Conservation (phyloP, 2,888 invertebrate species). For the Melolontha melolontha region DNA sequence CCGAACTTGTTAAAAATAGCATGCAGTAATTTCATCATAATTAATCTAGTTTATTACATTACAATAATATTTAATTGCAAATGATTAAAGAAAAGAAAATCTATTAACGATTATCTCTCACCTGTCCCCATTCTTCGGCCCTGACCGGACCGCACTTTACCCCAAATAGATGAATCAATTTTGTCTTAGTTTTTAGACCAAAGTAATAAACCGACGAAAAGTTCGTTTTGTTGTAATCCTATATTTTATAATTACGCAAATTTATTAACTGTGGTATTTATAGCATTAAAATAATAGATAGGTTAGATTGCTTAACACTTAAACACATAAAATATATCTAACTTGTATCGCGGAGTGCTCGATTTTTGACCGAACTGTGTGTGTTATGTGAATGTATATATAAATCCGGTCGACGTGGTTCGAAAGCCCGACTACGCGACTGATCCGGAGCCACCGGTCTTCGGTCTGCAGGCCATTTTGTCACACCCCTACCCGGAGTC, state of each 20-base stretch:
- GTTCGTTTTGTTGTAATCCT: neutral
- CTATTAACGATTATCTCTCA: conserved; percentile 63
- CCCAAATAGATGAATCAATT: conserved; percentile 70
- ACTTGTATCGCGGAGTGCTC: conserved; percentile 6
- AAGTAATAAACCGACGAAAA: conserved; percentile 14
- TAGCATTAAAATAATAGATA: neutral
- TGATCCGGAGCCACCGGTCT: conserved; percentile 65
- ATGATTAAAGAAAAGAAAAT: too few relatives aligned
- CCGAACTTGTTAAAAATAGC: too few relatives aligned
- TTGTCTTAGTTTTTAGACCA: conserved; percentile 53
- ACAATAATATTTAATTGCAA: too few relatives aligned
- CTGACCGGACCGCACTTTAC: conserved; percentile 72
- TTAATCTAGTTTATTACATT: too few relatives aligned
- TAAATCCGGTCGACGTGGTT: conserved; percentile 42
- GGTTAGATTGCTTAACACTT: neutral
- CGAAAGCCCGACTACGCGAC: conserved; percentile 61
- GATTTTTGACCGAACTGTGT: conserved; percentile 32
- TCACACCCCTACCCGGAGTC: conserved; percentile 66
- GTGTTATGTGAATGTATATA: conserved; percentile 33
- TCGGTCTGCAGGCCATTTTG: conserved; percentile 73
- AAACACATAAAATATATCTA: conserved; percentile 7
- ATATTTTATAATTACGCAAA: too few relatives aligned
- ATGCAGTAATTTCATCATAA: too few relatives aligned
- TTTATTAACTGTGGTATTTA: too few relatives aligned
- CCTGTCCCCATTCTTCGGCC: conserved; percentile 83